Evolutionary conservation across 1,140 invertebrate species (phyloP).

Genomic region (Nymphalis io): DNA sequence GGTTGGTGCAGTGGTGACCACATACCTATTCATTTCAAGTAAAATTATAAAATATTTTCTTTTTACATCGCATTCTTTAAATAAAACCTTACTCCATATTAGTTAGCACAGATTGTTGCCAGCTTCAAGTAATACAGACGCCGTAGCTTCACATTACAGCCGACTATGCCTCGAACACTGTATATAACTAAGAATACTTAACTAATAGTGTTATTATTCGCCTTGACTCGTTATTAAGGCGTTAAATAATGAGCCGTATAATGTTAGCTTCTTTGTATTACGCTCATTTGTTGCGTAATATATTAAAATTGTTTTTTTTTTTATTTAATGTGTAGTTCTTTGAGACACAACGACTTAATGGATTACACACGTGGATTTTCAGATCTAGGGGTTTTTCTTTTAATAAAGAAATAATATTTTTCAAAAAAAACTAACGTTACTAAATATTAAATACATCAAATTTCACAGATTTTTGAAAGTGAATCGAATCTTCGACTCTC

Average conservation of each 20-base stretch:
- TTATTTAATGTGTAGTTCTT: too few species aligned
- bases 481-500: too few species aligned
- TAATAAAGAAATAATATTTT: too few species aligned
- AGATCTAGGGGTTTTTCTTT: too few species aligned
- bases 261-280: conserved; percentile 17
- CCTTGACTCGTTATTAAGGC: conserved; percentile 37
- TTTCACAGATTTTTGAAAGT: too few species aligned
- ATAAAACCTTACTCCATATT: conserved; percentile 36
- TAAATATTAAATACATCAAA: too few species aligned
- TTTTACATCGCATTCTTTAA: not conserved
- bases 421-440: too few species aligned
- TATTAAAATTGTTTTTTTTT: not conserved
- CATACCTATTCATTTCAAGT: too few species aligned
- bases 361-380: too few species aligned
- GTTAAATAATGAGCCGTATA: conserved; percentile 38
- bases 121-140: conserved; percentile 51
- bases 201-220: conserved; percentile 58
- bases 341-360: too few species aligned
- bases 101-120: conserved; percentile 40
- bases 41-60: too few species aligned
- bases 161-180: conserved; percentile 52
- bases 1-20: too few species aligned
- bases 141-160: conserved; percentile 62
- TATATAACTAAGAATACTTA: conserved; percentile 54
- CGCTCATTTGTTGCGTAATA: not conserved